phyloP scores from a whole-genome alignment of 2,888 invertebrate species.

The Dryococelus australis region DNA sequence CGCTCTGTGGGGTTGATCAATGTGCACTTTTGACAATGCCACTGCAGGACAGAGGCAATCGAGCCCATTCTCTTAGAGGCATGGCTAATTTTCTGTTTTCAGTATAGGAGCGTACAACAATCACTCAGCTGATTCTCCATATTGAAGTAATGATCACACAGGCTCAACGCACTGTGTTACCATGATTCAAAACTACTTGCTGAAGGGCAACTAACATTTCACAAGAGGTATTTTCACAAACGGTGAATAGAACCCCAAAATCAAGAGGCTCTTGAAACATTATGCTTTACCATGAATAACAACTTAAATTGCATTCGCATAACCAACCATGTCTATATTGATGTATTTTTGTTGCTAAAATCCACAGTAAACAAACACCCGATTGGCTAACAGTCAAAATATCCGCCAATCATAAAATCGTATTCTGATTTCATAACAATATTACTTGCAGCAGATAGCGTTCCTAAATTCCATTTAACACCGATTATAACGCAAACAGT shows the following conservation, averaged over 20 bases:
- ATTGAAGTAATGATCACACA: constrained; percentile 54
- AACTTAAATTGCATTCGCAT: not conserved
- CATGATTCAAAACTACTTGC: constrained; percentile 27
- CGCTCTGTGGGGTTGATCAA: constrained; percentile 89
- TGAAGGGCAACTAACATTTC: not conserved
- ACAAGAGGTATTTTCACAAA: not conserved
- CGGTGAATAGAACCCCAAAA: not conserved
- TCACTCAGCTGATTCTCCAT: constrained; percentile 70
- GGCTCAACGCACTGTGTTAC: not conserved
- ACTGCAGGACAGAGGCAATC: constrained; percentile 92
- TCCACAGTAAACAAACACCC: constrained; percentile 41
- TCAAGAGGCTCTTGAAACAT: not conserved
- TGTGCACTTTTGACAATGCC: constrained; percentile 89
- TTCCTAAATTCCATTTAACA: too few species aligned
- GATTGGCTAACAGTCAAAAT: constrained; percentile 36
- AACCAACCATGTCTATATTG: not conserved
- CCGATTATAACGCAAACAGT: too few species aligned
- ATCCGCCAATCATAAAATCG: constrained; percentile 38
- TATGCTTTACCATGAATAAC: not conserved
- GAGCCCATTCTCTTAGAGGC: constrained; percentile 79
- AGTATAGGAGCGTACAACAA: constrained; percentile 46
- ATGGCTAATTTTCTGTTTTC: constrained; percentile 56
- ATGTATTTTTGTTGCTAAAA: constrained; percentile 39
- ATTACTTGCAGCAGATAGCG: too few species aligned
- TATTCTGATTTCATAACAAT: not conserved